Conservation (phyloP, 1,140 invertebrate genomes). For the Dendroctonus valens region DNA sequence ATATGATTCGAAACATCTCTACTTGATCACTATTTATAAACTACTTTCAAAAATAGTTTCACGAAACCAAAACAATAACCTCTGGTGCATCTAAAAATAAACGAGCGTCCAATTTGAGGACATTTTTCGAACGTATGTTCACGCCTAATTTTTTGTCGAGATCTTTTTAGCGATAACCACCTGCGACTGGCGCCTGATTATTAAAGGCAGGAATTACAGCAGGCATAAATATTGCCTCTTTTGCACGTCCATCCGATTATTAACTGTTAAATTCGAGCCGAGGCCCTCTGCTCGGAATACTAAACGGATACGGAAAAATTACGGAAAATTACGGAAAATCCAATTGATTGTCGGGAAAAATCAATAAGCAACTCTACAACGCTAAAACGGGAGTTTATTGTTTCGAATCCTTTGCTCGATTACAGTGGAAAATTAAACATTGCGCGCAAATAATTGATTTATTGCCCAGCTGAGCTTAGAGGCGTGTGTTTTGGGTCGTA, state of each 20-base stretch:
- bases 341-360: background rate
- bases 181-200: too few relatives aligned
- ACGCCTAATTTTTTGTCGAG: too few relatives aligned
- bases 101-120: too few relatives aligned
- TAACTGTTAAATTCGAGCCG: too few relatives aligned
- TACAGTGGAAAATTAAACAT: slow-evolving; percentile 29
- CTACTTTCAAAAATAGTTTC: slow-evolving; percentile 10
- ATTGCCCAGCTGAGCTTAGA: slow-evolving; percentile 8
- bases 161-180: too few relatives aligned
- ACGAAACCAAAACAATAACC: slow-evolving; percentile 7
- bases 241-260: too few relatives aligned
- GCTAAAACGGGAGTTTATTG: slow-evolving; percentile 17
- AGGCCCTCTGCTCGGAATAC: too few relatives aligned
- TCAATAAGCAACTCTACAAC: background rate
- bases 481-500: slow-evolving; percentile 13
- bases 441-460: slow-evolving; percentile 20
- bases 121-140: too few relatives aligned
- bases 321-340: background rate
- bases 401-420: slow-evolving; percentile 20
- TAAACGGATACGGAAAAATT: too few relatives aligned
- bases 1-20: background rate
- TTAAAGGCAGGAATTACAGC: too few relatives aligned
- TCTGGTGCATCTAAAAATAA: slow-evolving; percentile 4
- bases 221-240: too few relatives aligned
- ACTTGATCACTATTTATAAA: slow-evolving; percentile 6